Percentiles rank a stretch among this genome's conserved stretches.
These are phyloP conservation scores for Tipula helvola DNA, from an alignment of 2,888 invertebrate species.

Conservation along the genomic window DNA sequence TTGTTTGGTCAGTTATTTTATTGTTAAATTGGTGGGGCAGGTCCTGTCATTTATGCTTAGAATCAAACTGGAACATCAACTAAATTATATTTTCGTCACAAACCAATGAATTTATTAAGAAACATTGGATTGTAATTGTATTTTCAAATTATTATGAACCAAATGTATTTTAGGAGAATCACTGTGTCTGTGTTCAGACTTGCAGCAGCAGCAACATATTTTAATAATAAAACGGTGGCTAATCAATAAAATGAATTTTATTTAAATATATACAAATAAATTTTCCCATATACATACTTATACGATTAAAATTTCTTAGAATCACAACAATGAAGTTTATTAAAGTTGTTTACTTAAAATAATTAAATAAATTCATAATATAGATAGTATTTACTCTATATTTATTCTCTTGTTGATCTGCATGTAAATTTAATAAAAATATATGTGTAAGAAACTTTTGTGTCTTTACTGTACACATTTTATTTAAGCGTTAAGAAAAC, in stretches of 20 bases:
- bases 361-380: not conserved
- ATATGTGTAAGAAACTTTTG: not conserved
- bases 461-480: not conserved
- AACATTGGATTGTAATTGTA: not conserved
- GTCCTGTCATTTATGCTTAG: not conserved
- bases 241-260: not conserved
- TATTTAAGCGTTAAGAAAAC: not conserved
- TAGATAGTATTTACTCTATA: not conserved
- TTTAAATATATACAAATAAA: not conserved
- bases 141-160: not conserved
- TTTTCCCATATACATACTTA: not conserved
- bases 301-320: not conserved
- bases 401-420: not conserved
- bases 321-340: not conserved
- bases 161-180: not conserved
- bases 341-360: not conserved
- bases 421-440: not conserved
- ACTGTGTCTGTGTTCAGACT: not conserved
- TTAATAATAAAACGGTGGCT: not conserved
- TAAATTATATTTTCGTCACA: not conserved
- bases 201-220: not conserved
- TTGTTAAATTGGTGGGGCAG: not conserved
- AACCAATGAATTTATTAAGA: not conserved
- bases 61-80: not conserved
- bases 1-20: not conserved